Evolutionary conservation across 2,888 invertebrate genomes (phyloP), one percentile per base, ranked within the genome.

Genomic region (Sylvicola fuscatus): DNA sequence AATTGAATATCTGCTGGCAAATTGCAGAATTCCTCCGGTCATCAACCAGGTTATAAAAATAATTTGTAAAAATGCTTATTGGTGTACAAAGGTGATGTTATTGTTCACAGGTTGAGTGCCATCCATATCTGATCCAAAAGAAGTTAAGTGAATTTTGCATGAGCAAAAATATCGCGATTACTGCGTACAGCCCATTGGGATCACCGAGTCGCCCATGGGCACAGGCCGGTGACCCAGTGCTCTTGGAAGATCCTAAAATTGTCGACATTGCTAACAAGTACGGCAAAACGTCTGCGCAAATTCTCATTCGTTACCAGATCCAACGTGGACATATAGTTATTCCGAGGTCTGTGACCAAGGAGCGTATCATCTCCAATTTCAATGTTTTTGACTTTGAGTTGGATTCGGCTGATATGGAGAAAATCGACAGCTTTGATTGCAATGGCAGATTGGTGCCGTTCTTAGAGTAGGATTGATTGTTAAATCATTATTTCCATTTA

Each of bases 121-220:
- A 84, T 53, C 79, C 84, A 0, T 82, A 83, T 53, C 57, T 84
- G 37, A 74, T 64, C 40, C 82, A 87, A 50, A 61, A 59, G 21
- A 68, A 72, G 26, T 56, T 87, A 2, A 69, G 73, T 17, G 67
- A 70, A 1, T 78, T 70, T 50, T 78, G 83, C 52, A 67, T 69
- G 40, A 58, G 67, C 1, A 70, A 65, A 15, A 68, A 64, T 33
- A 72, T 89, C 34, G 55, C 60, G 7, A 52, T 87, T 3, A 82
- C 81, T 0, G 86, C 82, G 1, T 90, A 87, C 61, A 80, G 81
- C 45, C 83, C 84, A 0, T 62, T 89, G n/a, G 86, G 83, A 3
- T 79, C 80, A 1, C 69, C 69, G 1, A 58, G 63, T 49, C 42
- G 78, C 39, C 75, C 77, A 8, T 78, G 73, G 72, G 72, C 72